These are phyloP conservation scores for Zoanthus solanderi DNA, from an alignment of 92 coral and sea anemone species.

Conservation along the genomic window DNA sequence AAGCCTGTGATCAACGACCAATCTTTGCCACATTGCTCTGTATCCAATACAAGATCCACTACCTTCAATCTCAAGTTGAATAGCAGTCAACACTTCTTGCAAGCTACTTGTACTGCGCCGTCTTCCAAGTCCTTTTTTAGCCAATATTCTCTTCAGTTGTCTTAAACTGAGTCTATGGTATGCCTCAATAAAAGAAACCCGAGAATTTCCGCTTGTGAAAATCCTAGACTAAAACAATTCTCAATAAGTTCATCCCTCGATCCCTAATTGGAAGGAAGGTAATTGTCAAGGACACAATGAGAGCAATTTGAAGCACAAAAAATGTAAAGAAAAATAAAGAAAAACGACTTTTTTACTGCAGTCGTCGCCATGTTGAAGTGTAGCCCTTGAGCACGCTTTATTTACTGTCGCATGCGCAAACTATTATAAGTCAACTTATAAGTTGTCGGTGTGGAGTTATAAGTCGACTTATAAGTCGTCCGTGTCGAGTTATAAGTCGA, in stretches of 20 bases:
- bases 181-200: slow-evolving; percentile 36
- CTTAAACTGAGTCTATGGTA: slow-evolving; percentile 39
- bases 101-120: slow-evolving; percentile 22
- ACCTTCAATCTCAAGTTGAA: slow-evolving; percentile 37
- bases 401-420: no score
- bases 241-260: slow-evolving; percentile 22
- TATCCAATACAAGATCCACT: slow-evolving; percentile 61
- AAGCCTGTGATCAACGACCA: no score
- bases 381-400: no score
- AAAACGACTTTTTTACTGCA: background rate
- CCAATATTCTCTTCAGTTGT: slow-evolving; percentile 37
- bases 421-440: no score
- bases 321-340: background rate
- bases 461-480: no score
- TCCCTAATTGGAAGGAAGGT: slow-evolving; percentile 10
- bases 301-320: background rate
- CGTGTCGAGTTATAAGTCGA: no score
- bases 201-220: slow-evolving; percentile 36
- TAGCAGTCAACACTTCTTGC: slow-evolving; percentile 27
- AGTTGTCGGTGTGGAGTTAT: no score
- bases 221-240: slow-evolving; percentile 31
- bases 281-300: slow-evolving; percentile 17
- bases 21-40: no score
- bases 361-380: background rate
- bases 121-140: slow-evolving; percentile 10